Evolutionary conservation across 2,113 vertebrate genomes (phyloP), one percentile per base, ranked within the genome.

Genomic region (Eolophus roseicapilla): DNA sequence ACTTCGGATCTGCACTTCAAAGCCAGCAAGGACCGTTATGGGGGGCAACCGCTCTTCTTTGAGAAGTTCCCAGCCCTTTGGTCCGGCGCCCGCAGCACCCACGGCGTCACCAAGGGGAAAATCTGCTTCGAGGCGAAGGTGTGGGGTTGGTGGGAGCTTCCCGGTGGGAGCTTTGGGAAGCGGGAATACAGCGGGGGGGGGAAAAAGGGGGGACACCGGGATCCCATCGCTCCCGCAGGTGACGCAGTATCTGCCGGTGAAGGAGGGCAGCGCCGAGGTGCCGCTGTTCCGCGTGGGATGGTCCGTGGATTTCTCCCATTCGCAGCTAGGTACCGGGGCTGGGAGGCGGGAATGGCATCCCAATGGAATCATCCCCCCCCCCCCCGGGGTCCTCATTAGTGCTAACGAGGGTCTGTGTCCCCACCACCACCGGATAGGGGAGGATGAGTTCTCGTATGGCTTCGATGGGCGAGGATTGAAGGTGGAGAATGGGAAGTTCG

Each of bases 1-100:
- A 92, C 90, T 15, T 92, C 90, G 7, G 90, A 92, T 25, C 90
- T 92, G 41, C 90, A 92, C 62, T 92, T 92, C 82, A 21, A 37
- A 0, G 90, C 82, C 9, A 69, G 76, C 76, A 43, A 49, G 7
- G 90, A 91, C 4, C 53, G 90, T 0, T 91, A 86, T 3, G 90
- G 90, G 76, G 90, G 90, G 3, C 82, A 91, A 12, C 90, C 90
- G 4, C 76, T 91, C 1, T 81, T 91, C 46, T 27, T 43, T 4
- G 90, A 91, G 75, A 57, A 57, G 6, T 91, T 91, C 76, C 89
- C 89, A 4, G 39, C 52, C 2, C 89, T 91, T 12, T 91, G 89
- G 89, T 29, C 89, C 3, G 89, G 89, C 2, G 89, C 89, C 68
- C 68, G 89, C 52, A 47, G 89, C 89, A 91, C 89, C 68, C 89